Evolutionary conservation across 2,888 invertebrate genomes (phyloP), one percentile per base, ranked within the genome.

Genomic region (Xestia sexstrigata): DNA sequence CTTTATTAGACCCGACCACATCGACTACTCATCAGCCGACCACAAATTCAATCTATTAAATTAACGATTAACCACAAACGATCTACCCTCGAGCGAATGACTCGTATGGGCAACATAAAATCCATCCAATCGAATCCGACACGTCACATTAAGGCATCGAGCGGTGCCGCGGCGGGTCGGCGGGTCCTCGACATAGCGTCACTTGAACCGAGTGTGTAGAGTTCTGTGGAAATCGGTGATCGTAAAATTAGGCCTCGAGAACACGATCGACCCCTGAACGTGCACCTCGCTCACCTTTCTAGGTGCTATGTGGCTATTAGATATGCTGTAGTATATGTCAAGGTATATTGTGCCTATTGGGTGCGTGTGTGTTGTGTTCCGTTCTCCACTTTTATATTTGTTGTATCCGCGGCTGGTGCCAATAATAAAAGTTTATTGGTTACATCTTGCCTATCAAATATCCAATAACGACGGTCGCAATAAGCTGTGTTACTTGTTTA

Each of bases 41-140:
- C 92, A 90, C 93, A 93, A 91, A 93, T 92, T 91, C 90, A 91
- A 92, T 93, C 91, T 93, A 94, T 93, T 93, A 93, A 94, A 94
- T 95, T 93, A 94, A 93, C 92, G 92, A 92, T 92, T 92, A 91
- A 92, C 93, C 93, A 87, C 94, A 94, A 94, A 93, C 91, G 90
- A 91, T 88, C 85, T 82, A 89, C 91, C 91, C 89, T 89, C 91
- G 92, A 92, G 85, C 87, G 89, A 91, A 92, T 90, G 91, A 91
- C 90, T 93, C 91, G 93, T 91, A 91, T 90, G 91, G 93, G 90
- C 87, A 92, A 93, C 94, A 95, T 95, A 95, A 95, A 96, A 95
- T 93, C 94, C 93, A 92, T 93, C 93, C 93, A 94, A 95, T 95
- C 93, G 95, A 93, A 94, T 93, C 93, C 93, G 93, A 94, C 95